Base-by-base conservation (phyloP, 2,888 invertebrate species). In the Dynastes grantii region DNA sequence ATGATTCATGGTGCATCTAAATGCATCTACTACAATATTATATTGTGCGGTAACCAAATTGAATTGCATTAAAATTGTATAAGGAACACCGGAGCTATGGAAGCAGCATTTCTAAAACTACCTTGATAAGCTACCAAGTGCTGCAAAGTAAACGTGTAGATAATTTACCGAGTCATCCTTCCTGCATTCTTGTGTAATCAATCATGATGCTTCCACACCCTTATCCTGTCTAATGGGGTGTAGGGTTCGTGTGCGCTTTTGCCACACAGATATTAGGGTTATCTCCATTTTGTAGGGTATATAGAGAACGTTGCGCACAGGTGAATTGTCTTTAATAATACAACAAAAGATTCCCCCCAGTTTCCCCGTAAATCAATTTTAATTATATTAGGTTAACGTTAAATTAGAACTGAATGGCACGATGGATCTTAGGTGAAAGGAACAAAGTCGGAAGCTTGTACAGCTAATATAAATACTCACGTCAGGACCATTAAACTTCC, bases 151-250 rank as follows among this genome's bases (percentile, higher is more conserved):
- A 67, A 40, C 40, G 40, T 67, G 29, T 27, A 9, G 6, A 22
- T 68, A 68, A 68, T 68, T 27, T 68, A 49, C 45, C 22, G 6
- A 68, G 68, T 51, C 29, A 29, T 68, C 51, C 51, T 27, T 40
- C 51, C 63, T 29, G 27, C 29, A 51, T 68, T 45, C 68, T 68
- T 68, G 51, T n/a, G 68, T 51, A 68, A 68, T 68, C 68, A 68
- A 68, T 68, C 68, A 68, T 68, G 55, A 58, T 22, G 55, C 16
- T 8, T 51, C 68, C 68, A 13, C 51, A 40, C 51, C 29, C 32
- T 68, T 29, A 68, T 51, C 8, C 63, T 13, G 9, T 13, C 13
- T 55, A 63, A 63, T n/a, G 2, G 32, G 32, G 63, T 63, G 13
- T 29, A 63, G 63, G 61, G 37, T 32, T 29, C 32, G 32, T 58